Conservation (phyloP, 2,797 vertebrate genomes). For the Trichosurus vulpecula region DNA sequence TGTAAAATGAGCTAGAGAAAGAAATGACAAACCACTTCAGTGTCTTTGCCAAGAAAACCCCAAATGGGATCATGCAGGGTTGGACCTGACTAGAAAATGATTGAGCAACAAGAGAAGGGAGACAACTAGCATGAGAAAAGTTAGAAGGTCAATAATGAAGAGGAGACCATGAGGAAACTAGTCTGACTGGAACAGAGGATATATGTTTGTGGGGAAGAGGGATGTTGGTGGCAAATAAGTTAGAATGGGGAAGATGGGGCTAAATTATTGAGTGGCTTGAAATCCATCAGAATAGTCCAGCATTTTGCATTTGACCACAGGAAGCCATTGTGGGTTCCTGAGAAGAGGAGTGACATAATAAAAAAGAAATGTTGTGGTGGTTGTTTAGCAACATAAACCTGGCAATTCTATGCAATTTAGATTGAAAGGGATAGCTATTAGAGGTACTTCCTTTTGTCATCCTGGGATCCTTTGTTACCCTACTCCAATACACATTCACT, state of each 20-base stretch:
- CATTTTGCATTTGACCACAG: neutral
- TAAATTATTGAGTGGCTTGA: neutral
- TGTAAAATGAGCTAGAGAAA: constrained; percentile 3
- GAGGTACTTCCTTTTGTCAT: neutral
- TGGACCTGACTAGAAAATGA: neutral
- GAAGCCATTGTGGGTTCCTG: neutral
- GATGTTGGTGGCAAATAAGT: neutral
- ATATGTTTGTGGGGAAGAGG: neutral
- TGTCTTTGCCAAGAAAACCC: neutral
- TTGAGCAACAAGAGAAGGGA: neutral
- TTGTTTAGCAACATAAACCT: neutral
- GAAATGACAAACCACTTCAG: neutral
- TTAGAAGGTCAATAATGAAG: neutral
- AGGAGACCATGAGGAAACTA: neutral
- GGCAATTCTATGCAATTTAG: neutral
- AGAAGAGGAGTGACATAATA: neutral
- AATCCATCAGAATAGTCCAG: neutral
- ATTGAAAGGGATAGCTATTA: neutral
- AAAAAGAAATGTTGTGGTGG: neutral
- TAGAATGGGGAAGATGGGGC: neutral
- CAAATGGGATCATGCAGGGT: neutral
- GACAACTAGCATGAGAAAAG: neutral
- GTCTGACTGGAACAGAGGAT: neutral
- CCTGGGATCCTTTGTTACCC: neutral
- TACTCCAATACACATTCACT: neutral